Percentiles rank a stretch among this genome's conserved stretches.
Evolutionary conservation across 1,140 invertebrate genomes (phyloP).

Genomic region (Ips nitidus): DNA sequence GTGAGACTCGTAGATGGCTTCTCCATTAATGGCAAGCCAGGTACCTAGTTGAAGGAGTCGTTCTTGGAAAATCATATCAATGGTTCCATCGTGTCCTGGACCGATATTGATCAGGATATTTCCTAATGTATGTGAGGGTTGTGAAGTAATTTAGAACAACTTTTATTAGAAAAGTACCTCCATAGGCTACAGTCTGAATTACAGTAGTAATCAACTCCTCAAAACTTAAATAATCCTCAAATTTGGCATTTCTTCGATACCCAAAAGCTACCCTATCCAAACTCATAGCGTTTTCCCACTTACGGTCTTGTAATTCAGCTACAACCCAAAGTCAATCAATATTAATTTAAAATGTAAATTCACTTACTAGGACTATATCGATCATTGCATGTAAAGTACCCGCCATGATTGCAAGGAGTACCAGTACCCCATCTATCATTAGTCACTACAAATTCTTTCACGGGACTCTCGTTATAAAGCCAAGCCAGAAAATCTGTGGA

Average conservation of each 20-base stretch:
- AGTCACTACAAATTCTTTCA: slow-evolving; percentile 82
- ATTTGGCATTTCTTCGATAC: slow-evolving; percentile 71
- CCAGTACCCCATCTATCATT: slow-evolving; percentile 86
- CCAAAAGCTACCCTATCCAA: slow-evolving; percentile 91
- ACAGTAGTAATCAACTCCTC: slow-evolving; percentile 73
- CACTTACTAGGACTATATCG: slow-evolving; percentile 77
- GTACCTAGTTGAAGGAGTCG: slow-evolving; percentile 69
- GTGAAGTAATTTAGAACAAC: neutral
- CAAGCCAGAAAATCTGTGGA: slow-evolving; percentile 79
- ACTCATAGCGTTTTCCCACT: slow-evolving; percentile 94
- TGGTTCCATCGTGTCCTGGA: slow-evolving; percentile 86
- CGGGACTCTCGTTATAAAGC: slow-evolving; percentile 92
- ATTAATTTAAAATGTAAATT: neutral
- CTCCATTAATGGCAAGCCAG: slow-evolving; percentile 84
- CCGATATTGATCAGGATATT: slow-evolving; percentile 90
- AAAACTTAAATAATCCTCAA: slow-evolving; percentile 72
- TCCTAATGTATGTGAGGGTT: slow-evolving; percentile 55
- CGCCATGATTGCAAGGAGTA: slow-evolving; percentile 83
- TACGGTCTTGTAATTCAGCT: slow-evolving; percentile 60
- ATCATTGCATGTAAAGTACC: slow-evolving; percentile 83
- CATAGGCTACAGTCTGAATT: slow-evolving; percentile 80
- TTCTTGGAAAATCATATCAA: slow-evolving; percentile 88
- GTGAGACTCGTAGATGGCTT: slow-evolving; percentile 80
- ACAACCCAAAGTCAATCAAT: neutral
- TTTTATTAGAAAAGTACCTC: slow-evolving; percentile 59